Conservation (phyloP, 2,797 vertebrate genomes). For the Lepidocolaptes lacrymiger region DNA sequence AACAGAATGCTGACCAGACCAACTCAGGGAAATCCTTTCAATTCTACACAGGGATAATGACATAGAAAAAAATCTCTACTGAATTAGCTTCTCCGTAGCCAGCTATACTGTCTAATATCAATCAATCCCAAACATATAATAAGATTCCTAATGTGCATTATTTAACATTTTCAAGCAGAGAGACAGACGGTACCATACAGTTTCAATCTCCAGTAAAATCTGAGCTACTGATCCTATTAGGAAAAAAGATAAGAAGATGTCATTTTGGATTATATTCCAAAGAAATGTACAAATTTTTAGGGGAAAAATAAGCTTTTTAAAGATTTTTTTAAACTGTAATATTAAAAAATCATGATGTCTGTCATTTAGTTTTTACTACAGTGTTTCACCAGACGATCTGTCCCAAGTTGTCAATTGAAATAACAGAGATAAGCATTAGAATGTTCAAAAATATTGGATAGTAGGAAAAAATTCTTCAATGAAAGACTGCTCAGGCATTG, state of each 20-base stretch:
- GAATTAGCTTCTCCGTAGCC: neutral
- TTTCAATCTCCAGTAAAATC: neutral
- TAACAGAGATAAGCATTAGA: neutral
- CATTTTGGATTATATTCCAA: neutral
- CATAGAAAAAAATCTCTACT: neutral
- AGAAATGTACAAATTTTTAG: neutral
- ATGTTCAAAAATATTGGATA: neutral
- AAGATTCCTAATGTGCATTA: neutral
- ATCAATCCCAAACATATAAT: neutral
- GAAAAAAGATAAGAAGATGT: neutral
- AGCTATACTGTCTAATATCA: neutral
- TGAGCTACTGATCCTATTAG: neutral
- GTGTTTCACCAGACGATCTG: neutral
- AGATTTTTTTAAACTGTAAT: neutral
- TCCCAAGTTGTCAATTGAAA: neutral
- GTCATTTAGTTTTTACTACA: neutral
- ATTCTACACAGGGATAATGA: neutral
- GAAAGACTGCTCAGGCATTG: neutral
- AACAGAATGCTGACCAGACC: accelerated
- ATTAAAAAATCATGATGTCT: neutral
- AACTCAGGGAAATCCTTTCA: neutral
- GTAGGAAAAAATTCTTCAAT: neutral
- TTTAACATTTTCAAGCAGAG: neutral
- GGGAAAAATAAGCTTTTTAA: neutral
- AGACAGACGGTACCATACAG: neutral